Evolutionary conservation across 2,113 vertebrate species (phyloP).

Genomic region (Cariama cristata): DNA sequence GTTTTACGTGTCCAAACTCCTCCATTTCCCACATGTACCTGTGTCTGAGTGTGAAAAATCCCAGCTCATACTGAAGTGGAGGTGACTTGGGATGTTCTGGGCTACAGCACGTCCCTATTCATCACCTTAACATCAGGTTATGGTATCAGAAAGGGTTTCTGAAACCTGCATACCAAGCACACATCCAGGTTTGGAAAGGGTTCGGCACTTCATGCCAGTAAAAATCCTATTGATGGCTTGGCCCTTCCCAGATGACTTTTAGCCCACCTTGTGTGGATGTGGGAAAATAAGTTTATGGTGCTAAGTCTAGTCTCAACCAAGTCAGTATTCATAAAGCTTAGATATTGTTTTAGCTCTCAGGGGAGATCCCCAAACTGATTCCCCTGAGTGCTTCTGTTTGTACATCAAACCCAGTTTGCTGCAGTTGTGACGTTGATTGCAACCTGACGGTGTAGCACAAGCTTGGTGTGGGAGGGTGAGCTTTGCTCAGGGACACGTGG

Average conservation of each 20-base stretch:
- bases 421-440: neutral
- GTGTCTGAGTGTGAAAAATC: neutral
- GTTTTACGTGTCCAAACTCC: neutral
- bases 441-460: neutral
- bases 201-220: neutral
- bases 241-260: neutral
- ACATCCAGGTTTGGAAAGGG: neutral
- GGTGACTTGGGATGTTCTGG: neutral
- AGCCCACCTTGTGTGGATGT: neutral
- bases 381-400: neutral
- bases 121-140: neutral
- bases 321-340: neutral
- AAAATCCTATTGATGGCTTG: neutral
- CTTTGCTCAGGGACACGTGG: neutral
- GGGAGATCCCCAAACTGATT: neutral
- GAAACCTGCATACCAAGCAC: neutral
- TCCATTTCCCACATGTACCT: rapidly evolving
- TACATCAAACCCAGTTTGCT: neutral
- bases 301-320: neutral
- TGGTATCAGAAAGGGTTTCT: neutral
- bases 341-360: neutral
- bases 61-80: neutral
- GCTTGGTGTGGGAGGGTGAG: neutral
- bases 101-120: neutral
- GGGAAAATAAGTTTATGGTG: neutral